These are phyloP conservation scores for Rutilus rutilus DNA, from an alignment of 2,113 vertebrate genomes.

Conservation along the genomic window DNA sequence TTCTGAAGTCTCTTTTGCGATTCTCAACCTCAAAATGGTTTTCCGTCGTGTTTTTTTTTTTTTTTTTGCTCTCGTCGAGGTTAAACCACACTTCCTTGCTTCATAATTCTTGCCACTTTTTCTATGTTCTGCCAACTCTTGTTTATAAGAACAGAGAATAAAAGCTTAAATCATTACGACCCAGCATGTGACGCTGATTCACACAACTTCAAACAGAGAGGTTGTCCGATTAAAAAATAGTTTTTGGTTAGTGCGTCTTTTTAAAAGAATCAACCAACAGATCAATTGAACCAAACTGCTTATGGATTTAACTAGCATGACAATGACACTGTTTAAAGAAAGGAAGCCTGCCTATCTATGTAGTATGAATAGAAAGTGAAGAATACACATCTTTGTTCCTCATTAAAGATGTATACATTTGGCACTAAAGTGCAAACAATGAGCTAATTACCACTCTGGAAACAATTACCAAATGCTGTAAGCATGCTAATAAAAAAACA, in stretches of 20 bases:
- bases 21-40: conserved; percentile 54
- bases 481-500: conserved; percentile 64
- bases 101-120: conserved; percentile 62
- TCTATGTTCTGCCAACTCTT: conserved; percentile 41
- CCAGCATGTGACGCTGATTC: conserved; percentile 7
- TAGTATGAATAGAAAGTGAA: conserved; percentile 42
- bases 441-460: conserved; percentile 65
- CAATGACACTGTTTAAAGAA: background rate
- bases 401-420: conserved; percentile 55
- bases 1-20: conserved; percentile 31
- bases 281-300: conserved; percentile 2
- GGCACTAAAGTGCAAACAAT: conserved; percentile 66
- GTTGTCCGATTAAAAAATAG: conserved; percentile 32
- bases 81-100: conserved; percentile 59
- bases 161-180: conserved; percentile 34
- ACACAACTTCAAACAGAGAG: background rate
- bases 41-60: conserved; percentile 60
- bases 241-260: conserved; percentile 24
- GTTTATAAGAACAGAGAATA: conserved; percentile 20
- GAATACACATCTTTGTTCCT: conserved; percentile 42
- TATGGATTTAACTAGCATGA: conserved; percentile 17
- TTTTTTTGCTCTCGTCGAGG: conserved; percentile 49
- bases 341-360: background rate
- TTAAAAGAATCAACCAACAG: background rate
- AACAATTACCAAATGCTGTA: conserved; percentile 65